Evolutionary conservation across 2,113 vertebrate genomes (phyloP).

Genomic region (Ciconia stormi): DNA sequence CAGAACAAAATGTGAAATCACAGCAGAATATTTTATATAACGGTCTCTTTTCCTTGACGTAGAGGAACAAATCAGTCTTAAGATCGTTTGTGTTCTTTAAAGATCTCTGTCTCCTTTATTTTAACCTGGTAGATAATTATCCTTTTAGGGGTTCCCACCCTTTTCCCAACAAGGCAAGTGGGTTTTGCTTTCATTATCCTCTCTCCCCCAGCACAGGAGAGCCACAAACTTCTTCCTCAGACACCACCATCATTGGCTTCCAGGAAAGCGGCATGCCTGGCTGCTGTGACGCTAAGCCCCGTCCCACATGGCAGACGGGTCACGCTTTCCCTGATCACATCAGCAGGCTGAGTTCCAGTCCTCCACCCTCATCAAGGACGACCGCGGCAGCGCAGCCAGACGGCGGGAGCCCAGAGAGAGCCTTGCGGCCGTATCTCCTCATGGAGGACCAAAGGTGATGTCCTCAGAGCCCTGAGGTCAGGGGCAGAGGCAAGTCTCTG

Average conservation of each 20-base stretch:
- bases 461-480: background rate
- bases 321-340: background rate
- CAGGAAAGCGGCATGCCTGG: background rate
- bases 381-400: background rate
- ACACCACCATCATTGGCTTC: background rate
- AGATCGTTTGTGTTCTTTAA: background rate
- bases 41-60: background rate
- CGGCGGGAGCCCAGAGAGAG: background rate
- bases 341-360: background rate
- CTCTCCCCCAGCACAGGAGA: background rate
- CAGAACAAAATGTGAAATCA: background rate
- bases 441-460: background rate
- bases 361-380: background rate
- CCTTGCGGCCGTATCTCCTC: background rate
- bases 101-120: background rate
- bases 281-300: accelerated
- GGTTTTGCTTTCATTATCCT: background rate
- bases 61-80: background rate
- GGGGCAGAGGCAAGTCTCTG: background rate
- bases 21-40: background rate
- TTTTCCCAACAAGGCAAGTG: background rate
- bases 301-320: accelerated
- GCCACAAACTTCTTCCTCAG: background rate
- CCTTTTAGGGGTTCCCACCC: background rate
- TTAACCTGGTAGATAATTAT: background rate